Base-by-base conservation (phyloP, 2,797 vertebrate genomes). In the Oreonectes daqikongensis region DNA sequence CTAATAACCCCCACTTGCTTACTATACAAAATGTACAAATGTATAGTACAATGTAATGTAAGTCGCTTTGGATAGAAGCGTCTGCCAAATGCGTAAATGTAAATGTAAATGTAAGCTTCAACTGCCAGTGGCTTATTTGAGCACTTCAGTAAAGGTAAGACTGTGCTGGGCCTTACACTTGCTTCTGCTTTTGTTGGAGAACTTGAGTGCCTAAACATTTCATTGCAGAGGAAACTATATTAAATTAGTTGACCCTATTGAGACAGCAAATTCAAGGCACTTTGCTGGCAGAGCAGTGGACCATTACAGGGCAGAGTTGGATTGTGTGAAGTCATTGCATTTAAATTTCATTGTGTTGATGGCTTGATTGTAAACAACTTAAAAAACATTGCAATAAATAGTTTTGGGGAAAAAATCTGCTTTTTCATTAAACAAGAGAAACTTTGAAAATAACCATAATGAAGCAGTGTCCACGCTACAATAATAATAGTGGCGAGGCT, bases 241-340 rank as follows among this genome's bases (percentile, higher is more conserved):
- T 48, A 18, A 80, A 79, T 40, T n/a, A 28, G 40, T 67, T 42
- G 53, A 82, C 18, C 63, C 72, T 12, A 66, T 79, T 22, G 40
- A n/a, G 32, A 50, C 71, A 28, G 11, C 68, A 38, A 30, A 72
- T 48, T 55, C 44, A 52, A 81, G 50, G 38, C 20, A 24, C 6
- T 55, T 80, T 55, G 61, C 79, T 73, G 72, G 32, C 18, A 68
- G 69, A 77, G 69, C 76, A 48, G 44, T 82, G 59, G 66, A 72
- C 42, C 64, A 82, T 66, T 74, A 80, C 42, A 65, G 69, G 44
- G 40, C 32, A 40, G 69, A 69, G 50, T 77, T 78, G 57, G 50
- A 70, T 38, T 26, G 20, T 44, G 40, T 69, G 4, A 48, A 79
- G 15, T 5, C 2, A 15, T 44, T 5, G 15, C 4, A 4, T 44